These are phyloP conservation scores for Telmatochromis sp. DNA, from an alignment of 2,113 vertebrate species.

Conservation along the genomic window DNA sequence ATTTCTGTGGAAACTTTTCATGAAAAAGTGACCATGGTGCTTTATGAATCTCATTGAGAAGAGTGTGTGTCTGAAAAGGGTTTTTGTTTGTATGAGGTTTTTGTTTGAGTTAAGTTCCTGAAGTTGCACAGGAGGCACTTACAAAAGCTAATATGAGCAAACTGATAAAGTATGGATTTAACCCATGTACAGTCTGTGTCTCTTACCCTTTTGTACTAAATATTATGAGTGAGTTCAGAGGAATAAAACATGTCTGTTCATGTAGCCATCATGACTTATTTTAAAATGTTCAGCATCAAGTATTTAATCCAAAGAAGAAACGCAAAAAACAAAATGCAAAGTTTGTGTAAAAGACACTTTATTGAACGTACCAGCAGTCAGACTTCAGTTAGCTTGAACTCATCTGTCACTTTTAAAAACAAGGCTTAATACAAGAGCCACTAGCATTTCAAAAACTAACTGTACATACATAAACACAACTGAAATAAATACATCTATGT, in stretches of 20 bases:
- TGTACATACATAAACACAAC: constrained; percentile 50
- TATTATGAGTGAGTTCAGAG: neutral
- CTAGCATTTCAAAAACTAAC: constrained; percentile 45
- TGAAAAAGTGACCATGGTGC: neutral
- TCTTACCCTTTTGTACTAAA: constrained; percentile 40
- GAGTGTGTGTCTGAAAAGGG: neutral
- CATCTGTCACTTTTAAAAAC: constrained; percentile 59
- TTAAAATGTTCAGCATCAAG: neutral
- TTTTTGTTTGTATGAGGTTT: neutral
- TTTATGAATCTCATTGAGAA: neutral
- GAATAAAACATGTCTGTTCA: constrained; percentile 49
- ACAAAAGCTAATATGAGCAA: neutral
- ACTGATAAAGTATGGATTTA: constrained; percentile 35
- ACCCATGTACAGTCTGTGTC: constrained; percentile 7
- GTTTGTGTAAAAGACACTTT: constrained; percentile 61
- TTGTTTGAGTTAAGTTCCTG: neutral
- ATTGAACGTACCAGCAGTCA: constrained; percentile 58
- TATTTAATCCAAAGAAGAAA: neutral
- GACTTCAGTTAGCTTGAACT: constrained; percentile 54
- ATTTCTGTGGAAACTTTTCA: neutral
- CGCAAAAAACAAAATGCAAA: neutral
- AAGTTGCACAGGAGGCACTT: neutral
- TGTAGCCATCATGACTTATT: neutral
- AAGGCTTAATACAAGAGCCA: constrained; percentile 42
- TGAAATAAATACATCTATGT: constrained; percentile 68